Base-by-base conservation (phyloP, 2,797 vertebrate species). In the Bryconaethiops microstoma region DNA sequence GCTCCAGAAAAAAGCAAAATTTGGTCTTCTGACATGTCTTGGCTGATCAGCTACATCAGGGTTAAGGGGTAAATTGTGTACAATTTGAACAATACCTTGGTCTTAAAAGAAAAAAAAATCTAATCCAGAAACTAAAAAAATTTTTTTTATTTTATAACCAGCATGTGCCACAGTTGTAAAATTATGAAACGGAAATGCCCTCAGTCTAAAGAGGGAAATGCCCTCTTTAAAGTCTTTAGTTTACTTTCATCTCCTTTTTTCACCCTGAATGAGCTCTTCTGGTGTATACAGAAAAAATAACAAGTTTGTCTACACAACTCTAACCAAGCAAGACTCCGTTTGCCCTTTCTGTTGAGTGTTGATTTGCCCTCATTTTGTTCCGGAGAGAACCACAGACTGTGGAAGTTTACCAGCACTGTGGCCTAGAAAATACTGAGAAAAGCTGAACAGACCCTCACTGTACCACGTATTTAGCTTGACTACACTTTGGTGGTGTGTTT, bases 401-500 rank as follows among this genome's bases (percentile, higher is more conserved):
- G 81, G 74, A 78, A 82, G 77, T 39, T 70, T 16, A 76, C 80
- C 81, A 82, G 57, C 72, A 35, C 50, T 57, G 52, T 73, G 48
- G 52, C 75, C 82, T 69, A 74, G 52, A 70, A 78, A 86, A 83
- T 81, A 80, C 52, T 17, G 40, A 76, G 45, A n/a, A 35, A 54
- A 71, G 62, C 74, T 70, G 42, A 82, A 82, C 19, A 42, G 79
- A 77, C 67, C 25, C 54, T 81, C 25, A 77, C 45, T 54, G 79
- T 81, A 74, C 75, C 76, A 77, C 54, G 12, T 76, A 74, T 82
- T 76, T 63, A 83, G 79, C 73, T 12, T 17, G 21, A 76, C 17
- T 76, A 69, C 54, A 80, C 14, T 77, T 84, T 83, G 83, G 83
- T 83, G 75, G 83, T 78, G 52, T 65, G 39, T 76, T 83, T 55